phyloP scores from a whole-genome alignment of 2,888 invertebrate species.

The Papilio demoleus region DNA sequence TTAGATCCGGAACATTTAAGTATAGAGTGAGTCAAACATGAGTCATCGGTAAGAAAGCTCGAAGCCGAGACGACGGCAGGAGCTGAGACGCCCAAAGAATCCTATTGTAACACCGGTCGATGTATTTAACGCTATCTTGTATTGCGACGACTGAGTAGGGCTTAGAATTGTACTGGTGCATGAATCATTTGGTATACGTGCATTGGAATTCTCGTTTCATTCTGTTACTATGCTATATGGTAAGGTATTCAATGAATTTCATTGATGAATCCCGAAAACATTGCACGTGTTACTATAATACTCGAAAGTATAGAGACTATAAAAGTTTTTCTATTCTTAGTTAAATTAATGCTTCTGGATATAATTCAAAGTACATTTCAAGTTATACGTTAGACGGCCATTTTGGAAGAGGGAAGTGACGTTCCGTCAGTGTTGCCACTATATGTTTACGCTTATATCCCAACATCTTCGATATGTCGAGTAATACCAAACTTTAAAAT shows the following conservation, averaged over 20 bases:
- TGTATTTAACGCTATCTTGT: conserved; percentile 68
- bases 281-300: conserved; percentile 28
- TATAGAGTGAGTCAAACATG: conserved; percentile 67
- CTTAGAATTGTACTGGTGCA: conserved; percentile 45
- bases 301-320: background rate
- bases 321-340: too few species aligned
- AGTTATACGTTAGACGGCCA: too few species aligned
- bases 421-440: too few species aligned
- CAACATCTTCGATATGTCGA: too few species aligned
- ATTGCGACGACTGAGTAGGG: conserved; percentile 58
- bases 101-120: conserved; percentile 72
- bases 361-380: too few species aligned
- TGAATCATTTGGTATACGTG: conserved; percentile 46
- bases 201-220: conserved; percentile 45
- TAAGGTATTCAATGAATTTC: conserved; percentile 39
- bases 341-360: too few species aligned
- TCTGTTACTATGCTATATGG: conserved; percentile 35
- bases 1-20: conserved; percentile 35
- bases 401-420: too few species aligned
- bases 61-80: conserved; percentile 51
- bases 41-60: conserved; percentile 73
- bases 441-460: too few species aligned
- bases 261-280: conserved; percentile 38
- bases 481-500: too few species aligned
- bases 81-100: conserved; percentile 70